These are phyloP conservation scores for Yponomeuta cagnagella DNA, from an alignment of 2,888 invertebrate genomes.

Conservation along the genomic window DNA sequence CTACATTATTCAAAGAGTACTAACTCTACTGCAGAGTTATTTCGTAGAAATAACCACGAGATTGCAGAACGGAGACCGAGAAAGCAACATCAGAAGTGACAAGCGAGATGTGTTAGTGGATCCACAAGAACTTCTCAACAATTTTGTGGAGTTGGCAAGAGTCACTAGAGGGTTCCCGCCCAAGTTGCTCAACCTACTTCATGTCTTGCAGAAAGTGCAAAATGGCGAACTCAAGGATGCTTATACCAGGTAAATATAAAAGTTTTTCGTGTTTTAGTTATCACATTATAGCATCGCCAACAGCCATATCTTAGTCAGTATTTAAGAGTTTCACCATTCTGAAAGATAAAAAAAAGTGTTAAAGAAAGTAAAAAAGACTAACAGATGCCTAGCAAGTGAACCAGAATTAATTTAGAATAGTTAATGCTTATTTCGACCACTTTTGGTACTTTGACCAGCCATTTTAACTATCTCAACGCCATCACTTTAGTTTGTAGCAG, in stretches of 20 bases:
- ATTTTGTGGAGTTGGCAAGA: constrained; percentile 26
- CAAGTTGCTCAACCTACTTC: constrained; percentile 44
- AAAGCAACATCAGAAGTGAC: not conserved
- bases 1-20: constrained; percentile 60
- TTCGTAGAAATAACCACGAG: constrained; percentile 33
- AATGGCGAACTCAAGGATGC: constrained; percentile 26
- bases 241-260: constrained; percentile 35
- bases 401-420: no score
- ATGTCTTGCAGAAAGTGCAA: constrained; percentile 35
- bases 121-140: constrained; percentile 22
- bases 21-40: constrained; percentile 38
- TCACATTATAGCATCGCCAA: not conserved
- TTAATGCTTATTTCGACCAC: no score
- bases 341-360: no score
- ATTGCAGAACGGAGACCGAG: constrained; percentile 14
- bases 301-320: no score
- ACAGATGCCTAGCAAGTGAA: no score
- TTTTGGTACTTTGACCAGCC: no score
- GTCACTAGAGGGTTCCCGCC: constrained; percentile 42
- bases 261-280: not conserved
- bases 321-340: no score
- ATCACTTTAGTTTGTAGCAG: no score
- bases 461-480: no score
- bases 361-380: no score
- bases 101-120: constrained; percentile 10